A percentile compares a stretch with the other conserved stretches of the same genome.
Evolutionary conservation across 2,113 vertebrate species (phyloP).

Genomic region (Gnathonemus echidnorhynchus): DNA sequence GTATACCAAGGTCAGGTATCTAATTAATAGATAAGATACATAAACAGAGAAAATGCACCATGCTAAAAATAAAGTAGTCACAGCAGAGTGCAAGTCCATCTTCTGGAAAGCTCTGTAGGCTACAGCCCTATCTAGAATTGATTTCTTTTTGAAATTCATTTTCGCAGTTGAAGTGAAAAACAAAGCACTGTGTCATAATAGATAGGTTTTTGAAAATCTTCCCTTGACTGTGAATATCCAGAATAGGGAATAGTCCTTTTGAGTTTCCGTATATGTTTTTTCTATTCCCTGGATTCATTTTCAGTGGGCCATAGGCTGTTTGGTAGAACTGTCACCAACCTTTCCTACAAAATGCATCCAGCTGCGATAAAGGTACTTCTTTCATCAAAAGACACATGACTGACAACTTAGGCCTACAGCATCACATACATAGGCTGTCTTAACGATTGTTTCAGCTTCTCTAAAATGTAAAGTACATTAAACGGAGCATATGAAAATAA

Average conservation of each 20-base stretch:
- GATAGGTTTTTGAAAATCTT: conserved; percentile 1
- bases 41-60: not conserved
- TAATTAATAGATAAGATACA: not conserved
- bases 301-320: not conserved
- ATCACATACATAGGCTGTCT: not conserved
- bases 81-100: not conserved
- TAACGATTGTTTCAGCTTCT: not conserved
- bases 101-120: not conserved
- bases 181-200: not conserved
- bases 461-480: not conserved
- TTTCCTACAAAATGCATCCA: not conserved
- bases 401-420: not conserved
- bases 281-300: not conserved
- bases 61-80: not conserved
- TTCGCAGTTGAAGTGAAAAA: not conserved
- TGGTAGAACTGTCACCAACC: not conserved
- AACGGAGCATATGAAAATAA: not conserved
- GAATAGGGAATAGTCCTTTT: not conserved
- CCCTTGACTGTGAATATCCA: not conserved
- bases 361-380: not conserved
- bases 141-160: conserved; percentile 2
- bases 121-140: not conserved
- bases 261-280: not conserved
- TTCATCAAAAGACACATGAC: not conserved
- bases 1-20: not conserved